phyloP scores from a whole-genome alignment of 2,797 vertebrate genomes.

The Pampus argenteus region DNA sequence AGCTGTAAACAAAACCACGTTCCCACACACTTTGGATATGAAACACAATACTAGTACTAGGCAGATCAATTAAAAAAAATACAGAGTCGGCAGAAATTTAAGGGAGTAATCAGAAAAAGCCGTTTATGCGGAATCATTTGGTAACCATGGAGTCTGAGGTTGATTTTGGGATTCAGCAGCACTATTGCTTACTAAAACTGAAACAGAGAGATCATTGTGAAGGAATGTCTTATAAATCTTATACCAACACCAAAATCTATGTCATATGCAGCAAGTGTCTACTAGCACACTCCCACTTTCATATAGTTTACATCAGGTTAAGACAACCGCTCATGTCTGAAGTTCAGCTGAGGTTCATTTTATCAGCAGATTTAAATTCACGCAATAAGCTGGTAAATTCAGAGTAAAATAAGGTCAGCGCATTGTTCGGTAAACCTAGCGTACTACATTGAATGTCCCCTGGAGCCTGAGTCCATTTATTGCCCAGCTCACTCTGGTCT shows the following conservation, averaged over 20 bases:
- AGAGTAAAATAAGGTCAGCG: slow-evolving; percentile 54
- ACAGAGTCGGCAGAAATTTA: too few relatives aligned
- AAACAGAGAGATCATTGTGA: neutral
- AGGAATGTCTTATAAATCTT: neutral
- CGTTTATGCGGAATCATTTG: too few relatives aligned
- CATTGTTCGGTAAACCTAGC: slow-evolving; percentile 42
- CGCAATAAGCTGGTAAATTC: slow-evolving; percentile 30
- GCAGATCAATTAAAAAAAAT: too few relatives aligned
- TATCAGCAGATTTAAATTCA: neutral
- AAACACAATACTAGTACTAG: too few relatives aligned
- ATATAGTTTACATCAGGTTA: neutral
- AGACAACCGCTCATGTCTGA: neutral
- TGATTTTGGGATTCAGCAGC: neutral
- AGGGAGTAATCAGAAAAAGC: too few relatives aligned
- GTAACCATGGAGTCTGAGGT: too few relatives aligned
- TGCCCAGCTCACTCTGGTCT: slow-evolving; percentile 25
- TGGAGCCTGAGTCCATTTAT: slow-evolving; percentile 57
- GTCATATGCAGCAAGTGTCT: neutral
- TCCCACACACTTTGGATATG: too few relatives aligned
- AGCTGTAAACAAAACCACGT: too few relatives aligned
- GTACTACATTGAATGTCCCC: slow-evolving; percentile 32
- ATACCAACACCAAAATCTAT: neutral
- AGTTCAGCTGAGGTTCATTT: neutral
- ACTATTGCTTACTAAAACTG: neutral
- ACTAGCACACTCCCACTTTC: neutral